phyloP scores from a whole-genome alignment of 2,113 vertebrate species.

The Leucopternis melanops region DNA sequence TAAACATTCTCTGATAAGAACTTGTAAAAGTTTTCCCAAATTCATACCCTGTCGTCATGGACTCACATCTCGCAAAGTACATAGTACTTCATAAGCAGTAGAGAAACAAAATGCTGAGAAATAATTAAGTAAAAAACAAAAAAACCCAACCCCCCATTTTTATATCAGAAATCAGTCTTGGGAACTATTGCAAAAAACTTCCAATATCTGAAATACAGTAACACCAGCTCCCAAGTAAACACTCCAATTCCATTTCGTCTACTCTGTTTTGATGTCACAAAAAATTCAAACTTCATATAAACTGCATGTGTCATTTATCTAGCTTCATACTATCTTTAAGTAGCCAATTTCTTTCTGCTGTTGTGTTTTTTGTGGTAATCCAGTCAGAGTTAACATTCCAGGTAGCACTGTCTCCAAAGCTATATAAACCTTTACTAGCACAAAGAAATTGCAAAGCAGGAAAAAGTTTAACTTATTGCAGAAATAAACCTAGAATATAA shows the following conservation, averaged over 20 bases:
- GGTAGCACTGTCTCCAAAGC: neutral
- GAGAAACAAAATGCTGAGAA: neutral
- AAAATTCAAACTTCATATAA: neutral
- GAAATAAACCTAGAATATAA: slow-evolving; percentile 54
- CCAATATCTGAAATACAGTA: neutral
- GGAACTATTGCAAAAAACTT: neutral
- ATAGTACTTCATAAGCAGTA: neutral
- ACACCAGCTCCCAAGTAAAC: neutral
- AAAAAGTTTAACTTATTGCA: slow-evolving; percentile 54
- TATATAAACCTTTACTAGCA: slow-evolving; percentile 31
- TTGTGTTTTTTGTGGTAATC: neutral
- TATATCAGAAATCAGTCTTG: neutral
- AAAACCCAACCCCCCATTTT: neutral
- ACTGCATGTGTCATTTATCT: neutral
- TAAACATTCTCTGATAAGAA: neutral
- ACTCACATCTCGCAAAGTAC: neutral
- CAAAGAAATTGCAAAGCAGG: slow-evolving; percentile 23
- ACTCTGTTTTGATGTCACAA: neutral
- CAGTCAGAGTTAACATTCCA: neutral
- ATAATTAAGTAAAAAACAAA: neutral
- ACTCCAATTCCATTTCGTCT: neutral
- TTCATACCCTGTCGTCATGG: neutral
- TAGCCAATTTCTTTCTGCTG: neutral
- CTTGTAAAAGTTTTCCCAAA: neutral
- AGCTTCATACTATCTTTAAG: neutral